Conservation (phyloP, 2,888 invertebrate species). For the Hymenopus coronatus region DNA sequence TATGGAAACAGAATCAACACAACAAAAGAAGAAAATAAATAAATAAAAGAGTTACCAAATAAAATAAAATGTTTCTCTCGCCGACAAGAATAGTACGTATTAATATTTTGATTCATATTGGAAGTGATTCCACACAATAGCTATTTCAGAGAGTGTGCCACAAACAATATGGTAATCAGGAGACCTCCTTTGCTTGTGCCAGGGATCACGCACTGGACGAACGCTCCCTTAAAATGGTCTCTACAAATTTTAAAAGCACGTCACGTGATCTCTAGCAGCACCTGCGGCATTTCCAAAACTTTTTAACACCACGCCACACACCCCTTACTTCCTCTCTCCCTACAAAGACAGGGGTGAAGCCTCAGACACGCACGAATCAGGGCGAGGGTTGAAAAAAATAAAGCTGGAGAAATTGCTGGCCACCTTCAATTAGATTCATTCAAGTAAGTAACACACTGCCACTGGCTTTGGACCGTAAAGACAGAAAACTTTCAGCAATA, state of each 20-base stretch:
- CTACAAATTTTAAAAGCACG: conserved; percentile 7
- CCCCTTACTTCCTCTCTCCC: not conserved
- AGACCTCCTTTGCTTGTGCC: not conserved
- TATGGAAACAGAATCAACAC: too few relatives aligned
- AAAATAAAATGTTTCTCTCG: too few relatives aligned
- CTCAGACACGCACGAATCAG: not conserved
- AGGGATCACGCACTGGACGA: not conserved
- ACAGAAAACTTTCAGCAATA: too few relatives aligned
- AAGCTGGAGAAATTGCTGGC: not conserved
- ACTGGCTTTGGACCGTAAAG: too few relatives aligned
- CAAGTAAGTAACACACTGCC: not conserved
- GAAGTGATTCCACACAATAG: too few relatives aligned
- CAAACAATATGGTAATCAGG: too few relatives aligned
- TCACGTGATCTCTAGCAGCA: not conserved
- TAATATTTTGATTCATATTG: too few relatives aligned
- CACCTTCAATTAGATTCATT: not conserved
- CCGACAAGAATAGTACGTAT: too few relatives aligned
- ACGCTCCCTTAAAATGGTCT: not conserved
- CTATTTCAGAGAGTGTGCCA: too few relatives aligned
- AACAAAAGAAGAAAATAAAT: too few relatives aligned
- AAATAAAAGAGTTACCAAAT: too few relatives aligned
- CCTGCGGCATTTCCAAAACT: conserved; percentile 8
- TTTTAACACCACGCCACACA: not conserved
- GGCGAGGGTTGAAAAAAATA: not conserved
- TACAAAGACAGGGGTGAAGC: not conserved